phyloP scores from a whole-genome alignment of 2,888 invertebrate genomes.

The Myopa testacea region DNA sequence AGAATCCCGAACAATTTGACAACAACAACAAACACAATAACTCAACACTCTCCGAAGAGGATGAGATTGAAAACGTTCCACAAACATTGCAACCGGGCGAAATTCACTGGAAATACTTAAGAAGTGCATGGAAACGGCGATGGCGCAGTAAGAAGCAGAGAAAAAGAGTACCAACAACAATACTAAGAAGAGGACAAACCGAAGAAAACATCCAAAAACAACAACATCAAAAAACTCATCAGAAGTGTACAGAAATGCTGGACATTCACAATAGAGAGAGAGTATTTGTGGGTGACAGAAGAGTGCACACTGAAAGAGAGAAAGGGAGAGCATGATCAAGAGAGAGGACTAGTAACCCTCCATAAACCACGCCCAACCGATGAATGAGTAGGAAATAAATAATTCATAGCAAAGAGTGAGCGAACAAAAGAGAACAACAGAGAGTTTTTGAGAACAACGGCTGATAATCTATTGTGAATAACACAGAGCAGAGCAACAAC shows the following conservation, averaged over 20 bases:
- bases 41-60: neutral
- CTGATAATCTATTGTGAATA: constrained; percentile 6
- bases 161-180: neutral
- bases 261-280: constrained; percentile 48
- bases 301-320: constrained; percentile 3
- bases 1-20: neutral
- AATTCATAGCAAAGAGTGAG: constrained; percentile 7
- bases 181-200: neutral
- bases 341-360: neutral
- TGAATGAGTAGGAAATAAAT: constrained; percentile 9
- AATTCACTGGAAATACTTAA: constrained; percentile 24
- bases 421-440: constrained; percentile 30
- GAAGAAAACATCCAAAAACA: neutral
- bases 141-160: neutral
- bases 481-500: neutral
- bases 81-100: constrained; percentile 1
- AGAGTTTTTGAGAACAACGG: neutral
- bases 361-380: constrained; percentile 37
- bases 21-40: constrained; percentile 2
- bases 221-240: neutral
- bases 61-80: neutral
- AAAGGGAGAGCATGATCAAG: neutral
- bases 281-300: neutral
- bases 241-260: constrained; percentile 44
- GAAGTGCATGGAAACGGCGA: constrained; percentile 23